Evolutionary conservation across 2,888 invertebrate genomes (phyloP), one percentile per base, ranked within the genome.

Genomic region (Drosophila borborema): DNA sequence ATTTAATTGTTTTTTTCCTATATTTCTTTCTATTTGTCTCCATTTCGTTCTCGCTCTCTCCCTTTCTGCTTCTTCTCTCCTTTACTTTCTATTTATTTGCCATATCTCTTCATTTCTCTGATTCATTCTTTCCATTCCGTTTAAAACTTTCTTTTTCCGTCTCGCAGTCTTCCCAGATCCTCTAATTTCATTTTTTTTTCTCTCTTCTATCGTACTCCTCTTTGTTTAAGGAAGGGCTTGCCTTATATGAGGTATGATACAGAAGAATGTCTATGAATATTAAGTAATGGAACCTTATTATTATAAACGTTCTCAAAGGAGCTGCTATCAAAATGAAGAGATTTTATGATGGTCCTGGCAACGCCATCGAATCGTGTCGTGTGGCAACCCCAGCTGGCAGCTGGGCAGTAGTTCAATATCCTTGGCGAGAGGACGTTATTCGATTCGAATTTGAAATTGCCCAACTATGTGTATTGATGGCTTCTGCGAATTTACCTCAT

Each of bases 371-470:
- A 40, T 36, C 45, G 34, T 20, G 12, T 38, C 45, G 67, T 16
- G 38, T 53, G 74, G 56, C 79, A 75, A 64, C 76, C 71, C 77
- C 54, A 72, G 68, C 77, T 23, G 23, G 54, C 77, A 40, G 54
- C 38, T 74, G 81, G 81, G 82, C 77, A 76, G 76, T 63, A 67
- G 73, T 80, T 71, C 71, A 72, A 79, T 79, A 81, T 75, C 69
- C 69, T 69, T 10, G n/a, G 60, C 67, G 60, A 40, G 20, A 51
- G 67, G 60, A 73, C 74, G 58, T 78, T 82, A 85, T 89, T 88
- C 86, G 90, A 89, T 86, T 85, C 82, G 81, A 86, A 85, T 85
- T 85, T 74, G 80, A 63, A 80, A 77, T 80, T 66, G 74, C 79
- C 67, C 80, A 77, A 82, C 72, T 87, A 72, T 81, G 72, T 80